These are phyloP conservation scores for Agelaius phoeniceus DNA, from an alignment of 2,113 vertebrate genomes.

Conservation along the genomic window DNA sequence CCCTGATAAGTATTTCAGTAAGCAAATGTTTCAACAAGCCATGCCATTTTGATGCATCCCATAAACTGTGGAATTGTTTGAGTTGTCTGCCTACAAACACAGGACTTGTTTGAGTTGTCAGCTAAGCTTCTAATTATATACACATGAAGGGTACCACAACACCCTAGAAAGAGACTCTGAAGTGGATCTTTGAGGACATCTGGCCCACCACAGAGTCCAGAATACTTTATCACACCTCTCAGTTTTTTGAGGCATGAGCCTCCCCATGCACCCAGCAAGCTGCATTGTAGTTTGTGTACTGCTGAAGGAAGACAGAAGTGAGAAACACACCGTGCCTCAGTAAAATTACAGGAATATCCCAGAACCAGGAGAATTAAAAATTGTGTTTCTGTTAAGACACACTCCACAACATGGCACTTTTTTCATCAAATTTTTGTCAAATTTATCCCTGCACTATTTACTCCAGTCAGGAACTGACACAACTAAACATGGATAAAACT, in stretches of 20 bases:
- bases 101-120: background rate
- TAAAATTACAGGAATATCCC: background rate
- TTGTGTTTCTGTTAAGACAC: background rate
- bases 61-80: background rate
- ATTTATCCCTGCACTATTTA: background rate
- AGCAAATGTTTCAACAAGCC: background rate
- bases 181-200: background rate
- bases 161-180: background rate
- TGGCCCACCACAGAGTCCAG: background rate
- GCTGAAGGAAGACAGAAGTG: background rate
- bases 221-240: background rate
- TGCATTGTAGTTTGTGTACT: background rate
- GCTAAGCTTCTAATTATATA: background rate
- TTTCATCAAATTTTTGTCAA: background rate
- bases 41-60: background rate
- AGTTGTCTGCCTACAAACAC: background rate
- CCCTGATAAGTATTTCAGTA: background rate
- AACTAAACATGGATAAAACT: background rate
- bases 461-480: background rate
- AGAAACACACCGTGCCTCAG: accelerated
- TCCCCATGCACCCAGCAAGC: background rate
- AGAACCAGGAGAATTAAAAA: background rate
- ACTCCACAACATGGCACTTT: accelerated
- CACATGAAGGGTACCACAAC: background rate
- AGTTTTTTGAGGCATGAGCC: background rate